phyloP scores from a whole-genome alignment of 92 coral and sea anemone species.

The Siderastrea siderea region DNA sequence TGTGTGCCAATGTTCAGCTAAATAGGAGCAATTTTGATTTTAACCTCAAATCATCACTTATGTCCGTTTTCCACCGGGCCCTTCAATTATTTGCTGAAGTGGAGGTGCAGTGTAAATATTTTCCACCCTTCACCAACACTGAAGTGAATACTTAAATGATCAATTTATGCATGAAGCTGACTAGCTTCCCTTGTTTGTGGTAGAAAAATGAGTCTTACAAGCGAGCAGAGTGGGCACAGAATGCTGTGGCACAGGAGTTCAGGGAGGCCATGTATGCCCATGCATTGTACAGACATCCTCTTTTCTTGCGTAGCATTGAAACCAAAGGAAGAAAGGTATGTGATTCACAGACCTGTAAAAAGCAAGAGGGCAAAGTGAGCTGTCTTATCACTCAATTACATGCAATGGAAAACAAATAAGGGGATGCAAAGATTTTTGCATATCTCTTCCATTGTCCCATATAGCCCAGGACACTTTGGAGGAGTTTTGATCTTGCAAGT shows the following conservation, averaged over 20 bases:
- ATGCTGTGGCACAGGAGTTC: constrained; percentile 97
- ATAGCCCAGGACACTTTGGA: too few species aligned
- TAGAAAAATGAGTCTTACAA: constrained; percentile 90
- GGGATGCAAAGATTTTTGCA: too few species aligned
- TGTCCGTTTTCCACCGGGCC: too few species aligned
- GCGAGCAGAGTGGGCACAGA: constrained; percentile 94
- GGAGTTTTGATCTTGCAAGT: too few species aligned
- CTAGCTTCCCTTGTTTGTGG: constrained; percentile 4
- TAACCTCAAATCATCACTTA: too few species aligned
- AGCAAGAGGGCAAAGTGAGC: background rate
- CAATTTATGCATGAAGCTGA: background rate
- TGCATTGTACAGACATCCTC: constrained; percentile 92
- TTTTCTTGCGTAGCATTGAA: constrained; percentile 80
- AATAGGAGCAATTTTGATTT: too few species aligned
- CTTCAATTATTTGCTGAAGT: too few species aligned
- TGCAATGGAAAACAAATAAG: too few species aligned
- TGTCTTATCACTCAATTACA: too few species aligned
- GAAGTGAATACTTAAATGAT: background rate
- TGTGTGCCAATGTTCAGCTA: too few species aligned
- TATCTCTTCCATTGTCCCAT: too few species aligned
- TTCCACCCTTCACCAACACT: background rate
- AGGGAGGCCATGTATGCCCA: constrained; percentile 99
- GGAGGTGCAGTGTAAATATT: too few species aligned
- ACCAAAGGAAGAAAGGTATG: constrained; percentile 94
- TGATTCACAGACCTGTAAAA: background rate